A percentile compares a stretch with the other conserved stretches of the same genome.
phyloP scores from a whole-genome alignment of 2,888 invertebrate genomes.

The Arrhopalites spinosus region DNA sequence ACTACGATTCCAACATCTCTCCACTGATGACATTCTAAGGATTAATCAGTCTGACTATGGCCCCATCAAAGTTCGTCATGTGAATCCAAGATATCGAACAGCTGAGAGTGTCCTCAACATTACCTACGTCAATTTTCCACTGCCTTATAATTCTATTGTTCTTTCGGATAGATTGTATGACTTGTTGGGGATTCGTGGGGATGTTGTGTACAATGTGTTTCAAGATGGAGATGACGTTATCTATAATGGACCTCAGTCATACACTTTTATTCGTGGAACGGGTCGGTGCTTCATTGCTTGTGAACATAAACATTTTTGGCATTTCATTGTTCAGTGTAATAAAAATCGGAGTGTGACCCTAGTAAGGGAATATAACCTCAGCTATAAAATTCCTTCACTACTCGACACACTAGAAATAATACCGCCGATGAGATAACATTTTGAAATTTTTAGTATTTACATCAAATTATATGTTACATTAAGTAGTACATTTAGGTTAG shows the following conservation, averaged over 20 bases:
- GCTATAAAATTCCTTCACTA: not conserved
- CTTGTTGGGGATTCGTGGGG: conserved; percentile 39
- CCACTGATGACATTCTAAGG: conserved; percentile 36
- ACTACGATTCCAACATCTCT: conserved; percentile 38
- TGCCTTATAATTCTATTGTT: conserved; percentile 46
- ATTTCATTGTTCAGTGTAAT: conserved; percentile 20
- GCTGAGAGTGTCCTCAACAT: conserved; percentile 39
- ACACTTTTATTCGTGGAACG: conserved; percentile 15
- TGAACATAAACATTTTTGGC: conserved; percentile 22
- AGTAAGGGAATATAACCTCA: not conserved
- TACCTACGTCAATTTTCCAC: conserved; percentile 43
- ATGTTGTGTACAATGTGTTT: conserved; percentile 10
- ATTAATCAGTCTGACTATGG: conserved; percentile 49
- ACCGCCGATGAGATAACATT: no score
- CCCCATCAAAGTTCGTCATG: conserved; percentile 37
- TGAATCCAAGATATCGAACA: conserved; percentile 1
- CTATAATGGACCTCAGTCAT: not conserved
- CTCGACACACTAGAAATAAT: no score
- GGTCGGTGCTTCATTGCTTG: conserved; percentile 19
- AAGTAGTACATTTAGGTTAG: not conserved
- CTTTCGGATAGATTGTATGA: conserved; percentile 40
- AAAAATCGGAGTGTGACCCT: conserved; percentile 16
- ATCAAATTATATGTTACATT: not conserved
- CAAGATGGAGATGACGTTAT: conserved; percentile 14
- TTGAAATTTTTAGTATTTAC: not conserved